Evolutionary conservation across 2,888 invertebrate species (phyloP), one percentile per base, ranked within the genome.

Genomic region (Eupithecia subumbrata): DNA sequence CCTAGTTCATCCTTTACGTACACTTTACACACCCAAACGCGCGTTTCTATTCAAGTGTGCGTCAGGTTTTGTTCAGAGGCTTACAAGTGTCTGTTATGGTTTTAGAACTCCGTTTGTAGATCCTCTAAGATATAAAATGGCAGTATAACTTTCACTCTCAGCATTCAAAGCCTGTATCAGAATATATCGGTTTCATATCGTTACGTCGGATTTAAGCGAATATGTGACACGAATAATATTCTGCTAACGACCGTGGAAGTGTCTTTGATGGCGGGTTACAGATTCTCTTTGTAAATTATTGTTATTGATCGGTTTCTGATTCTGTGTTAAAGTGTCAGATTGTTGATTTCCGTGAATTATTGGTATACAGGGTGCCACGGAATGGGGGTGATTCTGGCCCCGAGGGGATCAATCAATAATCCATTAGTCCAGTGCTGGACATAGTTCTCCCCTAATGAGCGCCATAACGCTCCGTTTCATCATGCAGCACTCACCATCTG

Each of bases 141-240:
- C 30, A 18, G 22, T 43, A 60, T 45, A 63, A 45, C 63, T 71
- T 43, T 71, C 63, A 71, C 14, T 40, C 45, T 66, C 9, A 30
- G 25, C 22, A 68, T 67, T 67, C 66, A 67, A 67, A 67, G 73
- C 8, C 66, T 69, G 43, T 67, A 63, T 68, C 70, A 71, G 45
- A 68, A 71, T 48, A 69, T 77, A 79, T 79, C 75, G 64, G 72
- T 68, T 68, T 68, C 68, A 68, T 73, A 74, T 78, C 79, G 76
- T 79, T 79, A 76, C 74, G 48, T 73, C 71, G 72, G 74, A 73
- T 71, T 68, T 68, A 76, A 73, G 71, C 14, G 73, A 72, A 77
- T 25, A 60, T 81, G 77, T 79, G 81, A 79, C 76, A 60, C 63
- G 81, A 81, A 81, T 79, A 79, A 60, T 74, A 60, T 72, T 48